Evolutionary conservation across 2,888 invertebrate genomes (phyloP).

Genomic region (Oxytorus armatus): DNA sequence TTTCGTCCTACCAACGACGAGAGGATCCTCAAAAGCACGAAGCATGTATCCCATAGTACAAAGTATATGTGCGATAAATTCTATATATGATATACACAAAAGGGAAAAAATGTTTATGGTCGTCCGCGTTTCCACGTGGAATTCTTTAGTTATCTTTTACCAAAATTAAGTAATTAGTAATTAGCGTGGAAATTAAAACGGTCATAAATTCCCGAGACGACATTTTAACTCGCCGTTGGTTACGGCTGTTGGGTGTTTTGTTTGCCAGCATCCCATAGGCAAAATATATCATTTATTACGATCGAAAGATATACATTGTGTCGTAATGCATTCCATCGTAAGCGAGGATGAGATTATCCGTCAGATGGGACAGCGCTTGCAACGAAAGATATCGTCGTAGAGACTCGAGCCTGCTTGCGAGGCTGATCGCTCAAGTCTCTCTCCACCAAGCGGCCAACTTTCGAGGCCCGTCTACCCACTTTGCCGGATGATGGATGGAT

Average conservation of each 20-base stretch:
- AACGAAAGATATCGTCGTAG: conserved; percentile 25
- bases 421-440: conserved; percentile 8
- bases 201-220: too few relatives aligned
- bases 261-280: background rate
- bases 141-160: too few relatives aligned
- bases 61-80: background rate
- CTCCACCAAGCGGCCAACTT: conserved; percentile 68
- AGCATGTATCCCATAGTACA: background rate
- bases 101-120: too few relatives aligned
- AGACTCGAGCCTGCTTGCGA: background rate
- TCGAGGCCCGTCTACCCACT: conserved; percentile 77
- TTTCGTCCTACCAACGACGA: conserved; percentile 36
- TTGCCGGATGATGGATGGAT: conserved; percentile 78
- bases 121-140: too few relatives aligned
- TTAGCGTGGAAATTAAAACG: too few relatives aligned
- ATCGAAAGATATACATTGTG: background rate
- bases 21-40: conserved; percentile 37
- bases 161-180: too few relatives aligned
- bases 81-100: too few relatives aligned
- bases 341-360: conserved; percentile 40
- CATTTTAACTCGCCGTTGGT: too few relatives aligned
- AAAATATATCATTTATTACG: background rate
- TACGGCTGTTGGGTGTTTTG: too few relatives aligned
- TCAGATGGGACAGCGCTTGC: conserved; percentile 12
- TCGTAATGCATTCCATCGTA: conserved; percentile 23